These are phyloP conservation scores for Enteromius argenteus DNA, from an alignment of 2,797 vertebrate genomes.

Conservation along the genomic window DNA sequence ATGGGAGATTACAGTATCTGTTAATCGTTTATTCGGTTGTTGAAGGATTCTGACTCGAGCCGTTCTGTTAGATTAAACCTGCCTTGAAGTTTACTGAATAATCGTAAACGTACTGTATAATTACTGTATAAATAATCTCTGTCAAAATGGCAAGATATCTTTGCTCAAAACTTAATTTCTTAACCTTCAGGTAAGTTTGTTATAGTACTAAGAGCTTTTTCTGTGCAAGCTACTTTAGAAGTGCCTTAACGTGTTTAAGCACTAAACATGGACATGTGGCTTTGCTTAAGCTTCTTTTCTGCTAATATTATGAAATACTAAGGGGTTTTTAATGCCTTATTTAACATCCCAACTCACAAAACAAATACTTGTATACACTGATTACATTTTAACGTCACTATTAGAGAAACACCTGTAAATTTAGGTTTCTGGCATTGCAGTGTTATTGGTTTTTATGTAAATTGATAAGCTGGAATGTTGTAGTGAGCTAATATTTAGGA, in stretches of 20 bases:
- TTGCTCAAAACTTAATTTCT: not conserved
- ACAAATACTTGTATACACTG: not conserved
- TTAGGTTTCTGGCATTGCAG: not conserved
- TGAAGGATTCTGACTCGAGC: not conserved
- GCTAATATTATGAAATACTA: not conserved
- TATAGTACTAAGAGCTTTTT: not conserved
- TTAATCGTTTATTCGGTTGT: not conserved
- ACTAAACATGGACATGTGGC: not conserved
- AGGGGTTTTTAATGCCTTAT: not conserved
- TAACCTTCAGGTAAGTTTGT: not conserved
- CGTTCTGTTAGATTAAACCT: not conserved
- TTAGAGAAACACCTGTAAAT: not conserved
- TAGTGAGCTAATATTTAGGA: not conserved
- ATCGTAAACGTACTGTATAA: too few relatives aligned
- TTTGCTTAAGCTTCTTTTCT: not conserved
- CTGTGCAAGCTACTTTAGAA: not conserved
- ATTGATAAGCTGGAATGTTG: not conserved
- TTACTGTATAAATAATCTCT: not conserved
- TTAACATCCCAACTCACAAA: not conserved
- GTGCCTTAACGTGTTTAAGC: not conserved
- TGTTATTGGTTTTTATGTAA: not conserved
- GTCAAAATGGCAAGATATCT: not conserved
- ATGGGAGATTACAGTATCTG: not conserved
- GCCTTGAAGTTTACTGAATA: not conserved
- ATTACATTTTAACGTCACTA: not conserved